Percentiles rank a stretch among this genome's conserved stretches.
phyloP scores from a whole-genome alignment of 2,888 invertebrate species.

The Hydriomena furcata region DNA sequence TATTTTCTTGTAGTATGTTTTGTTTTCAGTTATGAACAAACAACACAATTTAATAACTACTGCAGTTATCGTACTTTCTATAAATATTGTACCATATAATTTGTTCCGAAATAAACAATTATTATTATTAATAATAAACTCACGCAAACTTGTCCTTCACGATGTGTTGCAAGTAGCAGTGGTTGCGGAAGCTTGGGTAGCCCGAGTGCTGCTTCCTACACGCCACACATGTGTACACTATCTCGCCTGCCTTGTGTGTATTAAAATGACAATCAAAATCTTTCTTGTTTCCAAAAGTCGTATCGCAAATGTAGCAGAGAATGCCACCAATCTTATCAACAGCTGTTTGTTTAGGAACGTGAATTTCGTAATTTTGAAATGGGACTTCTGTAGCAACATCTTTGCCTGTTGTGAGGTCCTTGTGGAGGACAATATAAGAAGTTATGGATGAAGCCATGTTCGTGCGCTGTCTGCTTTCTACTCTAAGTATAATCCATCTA shows the following conservation, averaged over 20 bases:
- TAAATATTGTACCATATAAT: too few relatives aligned
- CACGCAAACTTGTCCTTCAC: conserved; percentile 82
- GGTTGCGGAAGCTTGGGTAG: conserved; percentile 83
- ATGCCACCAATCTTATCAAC: conserved; percentile 80
- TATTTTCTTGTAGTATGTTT: too few relatives aligned
- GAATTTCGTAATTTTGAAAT: conserved; percentile 25
- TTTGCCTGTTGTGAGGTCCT: conserved; percentile 16
- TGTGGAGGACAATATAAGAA: conserved; percentile 22
- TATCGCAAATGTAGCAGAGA: conserved; percentile 81
- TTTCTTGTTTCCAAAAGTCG: conserved; percentile 75
- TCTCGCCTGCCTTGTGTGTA: conserved; percentile 58
- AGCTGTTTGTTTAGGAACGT: conserved; percentile 58
- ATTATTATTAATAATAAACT: too few relatives aligned
- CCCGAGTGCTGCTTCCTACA: conserved; percentile 80
- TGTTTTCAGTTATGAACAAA: too few relatives aligned
- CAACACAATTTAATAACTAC: too few relatives aligned
- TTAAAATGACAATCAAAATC: conserved; percentile 81
- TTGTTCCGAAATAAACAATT: too few relatives aligned
- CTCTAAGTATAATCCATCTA: conserved; percentile 73
- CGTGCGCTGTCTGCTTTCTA: conserved; percentile 35
- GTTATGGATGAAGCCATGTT: conserved; percentile 56
- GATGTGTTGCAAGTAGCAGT: conserved; percentile 83
- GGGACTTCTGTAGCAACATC: conserved; percentile 21
- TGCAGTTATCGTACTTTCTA: too few relatives aligned
- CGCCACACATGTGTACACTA: conserved; percentile 82